Base-by-base conservation (phyloP, 2,797 vertebrate genomes). In the Synaphobranchus kaupii region DNA sequence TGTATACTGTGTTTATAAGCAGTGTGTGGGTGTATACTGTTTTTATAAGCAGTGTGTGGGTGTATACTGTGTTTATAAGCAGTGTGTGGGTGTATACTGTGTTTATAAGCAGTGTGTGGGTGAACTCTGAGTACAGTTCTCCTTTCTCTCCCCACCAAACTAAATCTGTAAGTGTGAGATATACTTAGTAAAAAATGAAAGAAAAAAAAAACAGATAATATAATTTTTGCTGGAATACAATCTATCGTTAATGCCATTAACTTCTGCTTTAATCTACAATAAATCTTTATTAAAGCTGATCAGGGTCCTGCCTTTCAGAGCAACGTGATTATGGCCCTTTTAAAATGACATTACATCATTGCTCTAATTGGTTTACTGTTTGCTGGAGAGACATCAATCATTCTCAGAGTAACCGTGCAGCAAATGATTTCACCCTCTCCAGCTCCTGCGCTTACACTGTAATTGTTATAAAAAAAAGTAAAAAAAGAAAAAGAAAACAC, bases 301-400 rank as follows among this genome's bases (percentile, higher is more conserved):
- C 97, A 95, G 95, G 95, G 97, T 95, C 97, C 97, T 96, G 96
- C 96, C 96, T 98, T 97, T 95, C 97, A 97, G 96, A 97, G 96
- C 97, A 98, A 98, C 98, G 96, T 97, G 97, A 98, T 99, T 98
- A 98, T 96, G 96, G 97, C 96, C 96, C 97, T 98, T 97, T 98
- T 98, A 98, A 98, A 98, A 98, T 98, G 97, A 98, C 97, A 98
- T 98, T 98, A 98, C 97, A 98, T 99, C 98, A 99, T 97, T 92
- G 94, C 95, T 96, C 97, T 98, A 98, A 98, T 99, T 98, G 98
- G 97, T 98, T 99, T 98, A 98, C 98, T 98, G 97, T 98, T 98
- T 97, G 96, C 95, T 97, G 97, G 96, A 97, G 97, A 94, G 93
- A 97, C 97, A 99, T 99, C 98, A 98, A 99, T 99, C 98, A 99